These are phyloP conservation scores for Mesorhabditis belari DNA, from an alignment of 2,888 invertebrate species.

Conservation along the genomic window DNA sequence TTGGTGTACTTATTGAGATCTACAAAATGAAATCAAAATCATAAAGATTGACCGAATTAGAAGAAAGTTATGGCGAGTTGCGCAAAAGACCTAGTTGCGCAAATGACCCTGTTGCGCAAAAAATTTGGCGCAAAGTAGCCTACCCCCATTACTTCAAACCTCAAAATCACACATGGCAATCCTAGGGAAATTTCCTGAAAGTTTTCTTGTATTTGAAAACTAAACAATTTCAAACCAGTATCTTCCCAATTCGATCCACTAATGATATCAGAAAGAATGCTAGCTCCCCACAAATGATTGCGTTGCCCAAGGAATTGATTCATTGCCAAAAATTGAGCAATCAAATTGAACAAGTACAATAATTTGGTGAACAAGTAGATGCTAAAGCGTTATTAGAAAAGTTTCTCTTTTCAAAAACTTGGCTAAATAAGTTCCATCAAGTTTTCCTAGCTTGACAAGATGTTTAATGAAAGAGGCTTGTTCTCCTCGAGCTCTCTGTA, in stretches of 20 bases:
- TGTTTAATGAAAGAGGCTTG: conserved; percentile 10
- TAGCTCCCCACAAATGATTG: conserved; percentile 42
- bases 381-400: conserved; percentile 21
- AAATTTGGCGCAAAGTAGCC: too few species aligned
- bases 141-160: conserved; percentile 16
- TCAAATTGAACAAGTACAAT: conserved; percentile 45
- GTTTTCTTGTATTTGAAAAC: background rate
- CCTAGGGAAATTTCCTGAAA: conserved; percentile 44
- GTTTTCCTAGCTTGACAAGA: conserved; percentile 28
- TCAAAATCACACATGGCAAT: conserved; percentile 50
- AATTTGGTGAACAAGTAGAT: conserved; percentile 45
- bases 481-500: conserved; percentile 17
- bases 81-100: too few species aligned
- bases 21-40: too few species aligned
- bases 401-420: conserved; percentile 18
- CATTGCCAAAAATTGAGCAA: conserved; percentile 46
- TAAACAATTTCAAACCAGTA: conserved; percentile 14
- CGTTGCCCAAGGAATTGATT: conserved; percentile 46
- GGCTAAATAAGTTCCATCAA: conserved; percentile 37
- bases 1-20: too few species aligned
- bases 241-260: conserved; percentile 47
- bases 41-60: too few species aligned
- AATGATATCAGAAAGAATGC: conserved; percentile 40
- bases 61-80: too few species aligned
- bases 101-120: too few species aligned